Evolutionary conservation across 2,888 invertebrate genomes (phyloP), one percentile per base, ranked within the genome.

Genomic region (Craniophora ligustri): DNA sequence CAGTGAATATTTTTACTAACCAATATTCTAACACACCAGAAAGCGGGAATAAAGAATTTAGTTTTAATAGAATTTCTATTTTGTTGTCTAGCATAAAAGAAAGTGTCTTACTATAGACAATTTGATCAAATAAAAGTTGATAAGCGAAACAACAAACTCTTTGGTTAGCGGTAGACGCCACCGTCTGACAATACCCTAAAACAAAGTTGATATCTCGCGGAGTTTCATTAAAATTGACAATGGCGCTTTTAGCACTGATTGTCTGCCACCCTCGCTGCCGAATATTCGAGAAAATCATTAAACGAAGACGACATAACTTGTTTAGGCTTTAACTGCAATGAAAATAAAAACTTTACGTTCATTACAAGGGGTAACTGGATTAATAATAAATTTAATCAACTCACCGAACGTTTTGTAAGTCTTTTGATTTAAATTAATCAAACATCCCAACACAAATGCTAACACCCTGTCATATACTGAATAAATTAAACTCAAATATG

Each of bases 201-300:
- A 76, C 76, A 76, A 79, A 78, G 73, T 79, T 77, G 60, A 69
- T 76, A 76, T 76, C 77, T 69, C 58, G 50, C 53, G 50, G 48
- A 68, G 64, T 77, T 79, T 76, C 79, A 79, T 78, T 79, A 78
- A 79, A 71, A 72, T 67, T 72, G 67, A 79, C 79, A 79, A 79
- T 73, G 71, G 64, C 69, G 73, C 77, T 75, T 72, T 78, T 72
- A 74, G 61, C 64, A 61, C 32, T 66, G 73, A 77, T 77, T 79
- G 76, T 75, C 41, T 57, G 44, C 48, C 56, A 39, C 67, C 60
- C 58, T 54, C 64, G 55, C 39, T 63, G 51, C 36, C 48, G 48
- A 50, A 74, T 69, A 69, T 67, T 62, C 62, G 46, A 46, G 59
- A 67, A 68, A 65, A 69, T 67, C 67, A 56, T 70, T 60, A 65